Evolutionary conservation across 1,140 invertebrate genomes (phyloP), one percentile per base, ranked within the genome.

Genomic region (Lepidurus couesii): DNA sequence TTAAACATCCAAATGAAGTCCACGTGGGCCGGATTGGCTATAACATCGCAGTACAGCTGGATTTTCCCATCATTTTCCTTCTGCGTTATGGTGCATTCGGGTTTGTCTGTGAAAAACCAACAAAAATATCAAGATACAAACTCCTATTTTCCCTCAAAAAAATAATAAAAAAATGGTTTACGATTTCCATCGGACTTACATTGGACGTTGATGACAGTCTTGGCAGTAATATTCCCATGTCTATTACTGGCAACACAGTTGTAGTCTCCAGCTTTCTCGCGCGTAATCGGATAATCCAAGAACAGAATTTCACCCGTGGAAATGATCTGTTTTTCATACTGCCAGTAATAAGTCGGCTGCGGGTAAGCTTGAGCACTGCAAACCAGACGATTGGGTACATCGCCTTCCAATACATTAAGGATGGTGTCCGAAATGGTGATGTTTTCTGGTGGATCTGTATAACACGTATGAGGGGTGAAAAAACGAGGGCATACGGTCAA

Each of bases 1-100:
- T 93, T 92, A 77, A 95, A 88, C 81, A 90, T 91, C 94, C 94
- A 96, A 43, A 86, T 89, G 86, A 95, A 96, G 75, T 89, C 88
- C n/a, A 93, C 92, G 82, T 92, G 89, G 77, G 88, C 84, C 1
- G 95, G 94, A 87, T 95, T 95, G 42, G 93, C 93, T 65, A 88
- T 86, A 1, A 91, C 92, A 43, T 90, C 91, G 84, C 95, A 96
- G 10, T 93, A 89, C 21, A 96, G 86, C 74, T 92, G 90, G 83
- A 92, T 89, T 81, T 90, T 88, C 3, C 92, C 92, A 76, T 93
- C 88, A 79, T 90, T 87, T 83, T 91, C 89, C 45, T 88, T 88
- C 80, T 90, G 88, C 79, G 91, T 89, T 80, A 95, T 93, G 42
- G 88, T 88, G 84, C 94, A 97, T 83, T 94, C 91, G 1, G 95